Base-by-base conservation (phyloP, 2,113 vertebrate species). In the Odontophorus gujanensis region DNA sequence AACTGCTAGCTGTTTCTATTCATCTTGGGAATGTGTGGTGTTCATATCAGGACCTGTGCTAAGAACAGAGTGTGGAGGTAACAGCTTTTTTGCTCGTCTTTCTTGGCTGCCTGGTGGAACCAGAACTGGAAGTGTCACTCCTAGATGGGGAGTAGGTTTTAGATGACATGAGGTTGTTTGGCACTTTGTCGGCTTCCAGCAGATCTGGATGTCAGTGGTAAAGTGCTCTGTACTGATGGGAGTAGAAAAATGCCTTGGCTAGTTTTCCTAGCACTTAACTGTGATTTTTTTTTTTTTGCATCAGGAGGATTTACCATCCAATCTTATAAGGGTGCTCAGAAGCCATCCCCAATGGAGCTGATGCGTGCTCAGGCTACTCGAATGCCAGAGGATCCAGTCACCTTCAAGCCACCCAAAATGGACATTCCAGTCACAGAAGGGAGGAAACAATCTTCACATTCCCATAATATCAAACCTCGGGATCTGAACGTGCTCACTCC, bases 401-500 rank as follows among this genome's bases (percentile, higher is more conserved):
- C 96, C 40, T 98, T 99, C 78, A 98, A 98, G 79, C 98, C 98
- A 18, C 98, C 98, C 72, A 99, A 98, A 93, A 98, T 99, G 94
- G 98, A 99, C 76, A 92, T 98, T 94, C 96, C 98, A 9, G 90
- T 85, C 81, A 62, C 93, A 26, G 98, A 98, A 69, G 97, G 93
- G 43, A 98, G 98, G 93, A 98, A 95, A 78, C 96, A 82, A 32
- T 86, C 97, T 25, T 84, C 97, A 11, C 96, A 98, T 69, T 98
- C 98, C 51, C 99, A 99, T 96, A 99, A 97, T 71, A 98, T 99
- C 89, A 98, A 98, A 91, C 98, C 97, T 6, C 97, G 98, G 50
- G 99, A 99, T 96, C 96, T 99, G 97, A 99, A 99, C 14, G 96
- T 98, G 92, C 98, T 99, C 72, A 98, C 98, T 30, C 99, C 99